A percentile compares a stretch with the other conserved stretches of the same genome.
Conservation (phyloP, 2,888 invertebrate genomes). For the Callimorpha dominula region DNA sequence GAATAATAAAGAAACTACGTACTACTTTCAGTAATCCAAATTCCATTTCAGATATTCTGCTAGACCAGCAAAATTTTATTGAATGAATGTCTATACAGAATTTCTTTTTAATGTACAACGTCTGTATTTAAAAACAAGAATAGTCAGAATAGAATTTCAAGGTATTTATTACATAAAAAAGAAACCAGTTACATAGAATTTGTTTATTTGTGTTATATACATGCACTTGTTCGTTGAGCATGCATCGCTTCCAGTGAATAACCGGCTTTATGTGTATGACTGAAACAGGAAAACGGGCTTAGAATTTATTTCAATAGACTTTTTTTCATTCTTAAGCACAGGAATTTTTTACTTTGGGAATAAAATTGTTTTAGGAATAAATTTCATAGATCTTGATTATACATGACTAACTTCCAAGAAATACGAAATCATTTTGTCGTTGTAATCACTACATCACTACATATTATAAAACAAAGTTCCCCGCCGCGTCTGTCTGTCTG, state of each 20-base stretch:
- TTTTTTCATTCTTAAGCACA: conserved; percentile 10
- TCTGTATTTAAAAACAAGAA: no score
- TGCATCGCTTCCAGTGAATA: conserved; percentile 21
- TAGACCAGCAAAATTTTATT: background rate
- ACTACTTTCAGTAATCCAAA: background rate
- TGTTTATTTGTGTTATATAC: background rate
- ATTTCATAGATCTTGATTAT: background rate
- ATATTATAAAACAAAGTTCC: no score
- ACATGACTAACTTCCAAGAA: background rate
- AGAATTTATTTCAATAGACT: conserved; percentile 32
- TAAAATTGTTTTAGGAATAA: background rate
- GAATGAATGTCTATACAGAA: background rate
- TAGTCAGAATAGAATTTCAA: no score
- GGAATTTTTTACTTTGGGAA: conserved; percentile 7
- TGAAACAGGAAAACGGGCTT: conserved; percentile 29
- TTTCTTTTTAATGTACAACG: background rate
- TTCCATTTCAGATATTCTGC: background rate
- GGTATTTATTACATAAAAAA: no score
- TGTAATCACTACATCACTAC: no score
- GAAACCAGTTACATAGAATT: no score
- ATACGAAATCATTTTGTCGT: background rate
- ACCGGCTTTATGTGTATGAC: conserved; percentile 23
- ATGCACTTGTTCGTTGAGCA: conserved; percentile 1
- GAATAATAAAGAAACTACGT: background rate
- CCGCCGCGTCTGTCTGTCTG: no score